A percentile compares a stretch with the other conserved stretches of the same genome.
Evolutionary conservation across 2,888 invertebrate species (phyloP).

Genomic region (Noctua fimbriata): DNA sequence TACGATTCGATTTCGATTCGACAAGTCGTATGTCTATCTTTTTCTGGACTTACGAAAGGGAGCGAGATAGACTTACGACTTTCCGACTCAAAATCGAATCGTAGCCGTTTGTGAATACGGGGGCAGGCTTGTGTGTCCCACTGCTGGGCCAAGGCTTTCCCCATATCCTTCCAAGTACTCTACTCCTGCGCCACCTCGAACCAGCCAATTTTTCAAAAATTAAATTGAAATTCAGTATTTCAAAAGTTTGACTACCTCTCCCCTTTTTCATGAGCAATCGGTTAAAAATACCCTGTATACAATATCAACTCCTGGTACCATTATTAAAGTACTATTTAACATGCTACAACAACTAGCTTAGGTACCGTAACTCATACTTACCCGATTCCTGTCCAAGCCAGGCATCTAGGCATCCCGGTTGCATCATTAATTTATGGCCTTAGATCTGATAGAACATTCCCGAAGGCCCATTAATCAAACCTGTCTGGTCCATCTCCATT

Average conservation of each 20-base stretch:
- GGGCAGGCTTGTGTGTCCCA: too few species aligned
- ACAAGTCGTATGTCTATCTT: too few species aligned
- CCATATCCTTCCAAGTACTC: too few species aligned
- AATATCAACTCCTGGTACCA: background rate
- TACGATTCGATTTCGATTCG: too few species aligned
- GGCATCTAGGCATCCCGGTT: constrained; percentile 38
- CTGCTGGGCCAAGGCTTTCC: too few species aligned
- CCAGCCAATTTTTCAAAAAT: background rate
- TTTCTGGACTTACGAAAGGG: too few species aligned
- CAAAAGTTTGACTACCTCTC: background rate
- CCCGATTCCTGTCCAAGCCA: constrained; percentile 46
- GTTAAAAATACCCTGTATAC: background rate
- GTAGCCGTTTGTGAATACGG: too few species aligned
- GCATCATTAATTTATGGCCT: constrained; percentile 63
- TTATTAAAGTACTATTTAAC: background rate
- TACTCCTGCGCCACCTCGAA: too few species aligned
- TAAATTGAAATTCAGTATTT: background rate
- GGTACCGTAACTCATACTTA: constrained; percentile 44
- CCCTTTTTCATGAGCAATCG: background rate
- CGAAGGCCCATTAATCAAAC: constrained; percentile 61
- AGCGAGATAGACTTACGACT: too few species aligned
- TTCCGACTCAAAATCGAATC: too few species aligned
- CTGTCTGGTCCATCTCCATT: constrained; percentile 54
- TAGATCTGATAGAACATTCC: constrained; percentile 54
- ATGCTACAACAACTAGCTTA: background rate